Percentiles rank a stretch among this genome's conserved stretches.
These are phyloP conservation scores for Uloborus diversus DNA, from an alignment of 1,140 invertebrate genomes.

Conservation along the genomic window DNA sequence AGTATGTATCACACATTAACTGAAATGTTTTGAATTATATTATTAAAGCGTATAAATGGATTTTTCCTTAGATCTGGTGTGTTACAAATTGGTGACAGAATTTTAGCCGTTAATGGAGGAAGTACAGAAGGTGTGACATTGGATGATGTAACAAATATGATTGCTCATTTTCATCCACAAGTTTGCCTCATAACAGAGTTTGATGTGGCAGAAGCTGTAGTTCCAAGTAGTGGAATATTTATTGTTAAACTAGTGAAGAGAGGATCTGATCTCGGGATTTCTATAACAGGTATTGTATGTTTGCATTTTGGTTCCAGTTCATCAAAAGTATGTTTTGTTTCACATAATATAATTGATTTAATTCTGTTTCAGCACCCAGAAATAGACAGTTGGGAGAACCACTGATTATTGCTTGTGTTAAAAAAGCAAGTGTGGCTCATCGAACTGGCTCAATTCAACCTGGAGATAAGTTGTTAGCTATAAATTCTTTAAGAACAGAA, in stretches of 20 bases:
- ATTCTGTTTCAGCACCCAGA: conserved; percentile 61
- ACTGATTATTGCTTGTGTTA: conserved; percentile 83
- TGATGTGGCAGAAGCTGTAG: conserved; percentile 90
- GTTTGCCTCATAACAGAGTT: conserved; percentile 73
- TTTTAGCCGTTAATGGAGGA: conserved; percentile 81
- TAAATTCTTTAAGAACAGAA: conserved; percentile 84
- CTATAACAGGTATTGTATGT: conserved; percentile 75
- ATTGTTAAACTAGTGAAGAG: conserved; percentile 87
- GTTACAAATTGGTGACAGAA: conserved; percentile 82
- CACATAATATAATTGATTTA: not conserved
- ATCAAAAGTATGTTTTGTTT: too few relatives aligned
- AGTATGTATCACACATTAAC: too few relatives aligned
- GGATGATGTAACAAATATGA: conserved; percentile 68
- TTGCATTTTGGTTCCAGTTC: too few relatives aligned
- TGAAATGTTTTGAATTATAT: too few relatives aligned
- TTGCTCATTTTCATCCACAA: conserved; percentile 67
- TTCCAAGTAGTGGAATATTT: conserved; percentile 88
- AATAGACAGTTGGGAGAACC: conserved; percentile 71
- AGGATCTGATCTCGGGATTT: conserved; percentile 81
- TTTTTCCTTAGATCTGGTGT: conserved; percentile 73
- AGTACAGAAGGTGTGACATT: conserved; percentile 66
- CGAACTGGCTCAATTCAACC: conserved; percentile 84
- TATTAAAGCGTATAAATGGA: too few relatives aligned
- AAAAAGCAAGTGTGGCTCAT: conserved; percentile 88
- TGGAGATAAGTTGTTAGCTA: conserved; percentile 86